A percentile compares a stretch with the other conserved stretches of the same genome.
phyloP scores from a whole-genome alignment of 2,113 vertebrate genomes.

The Scolopax mira region DNA sequence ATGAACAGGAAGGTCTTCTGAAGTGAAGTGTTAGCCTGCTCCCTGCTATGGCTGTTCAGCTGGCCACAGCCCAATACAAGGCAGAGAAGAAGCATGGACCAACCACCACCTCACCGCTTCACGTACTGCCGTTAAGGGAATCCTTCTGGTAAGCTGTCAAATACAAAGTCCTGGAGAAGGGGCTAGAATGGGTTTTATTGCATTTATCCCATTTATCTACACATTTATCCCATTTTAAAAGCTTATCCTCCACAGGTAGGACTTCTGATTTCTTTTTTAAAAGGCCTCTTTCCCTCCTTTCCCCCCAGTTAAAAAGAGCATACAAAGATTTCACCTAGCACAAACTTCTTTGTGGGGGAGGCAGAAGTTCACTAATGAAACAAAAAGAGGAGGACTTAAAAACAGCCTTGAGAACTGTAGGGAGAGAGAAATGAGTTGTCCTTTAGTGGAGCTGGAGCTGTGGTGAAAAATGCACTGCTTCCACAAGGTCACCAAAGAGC shows the following conservation, averaged over 20 bases:
- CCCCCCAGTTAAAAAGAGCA: background rate
- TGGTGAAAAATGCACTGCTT: background rate
- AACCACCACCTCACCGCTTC: background rate
- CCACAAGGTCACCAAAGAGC: background rate
- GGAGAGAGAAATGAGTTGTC: background rate
- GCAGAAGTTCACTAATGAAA: background rate
- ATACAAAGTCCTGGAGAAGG: background rate
- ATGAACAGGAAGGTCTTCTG: background rate
- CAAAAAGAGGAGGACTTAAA: background rate
- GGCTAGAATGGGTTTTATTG: background rate
- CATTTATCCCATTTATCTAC: background rate
- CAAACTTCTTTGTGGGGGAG: background rate
- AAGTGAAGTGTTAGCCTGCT: background rate
- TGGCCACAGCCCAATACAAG: background rate
- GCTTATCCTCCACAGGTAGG: background rate
- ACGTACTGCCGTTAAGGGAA: fast-evolving
- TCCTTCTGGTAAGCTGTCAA: background rate
- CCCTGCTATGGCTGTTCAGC: background rate
- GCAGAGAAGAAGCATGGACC: background rate
- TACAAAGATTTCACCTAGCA: background rate
- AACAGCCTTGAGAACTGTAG: background rate
- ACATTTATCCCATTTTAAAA: background rate
- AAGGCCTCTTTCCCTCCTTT: background rate
- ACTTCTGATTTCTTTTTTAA: background rate
- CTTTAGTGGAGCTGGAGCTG: background rate